phyloP scores from a whole-genome alignment of 1,140 invertebrate species.

The Drosophila arawakana region DNA sequence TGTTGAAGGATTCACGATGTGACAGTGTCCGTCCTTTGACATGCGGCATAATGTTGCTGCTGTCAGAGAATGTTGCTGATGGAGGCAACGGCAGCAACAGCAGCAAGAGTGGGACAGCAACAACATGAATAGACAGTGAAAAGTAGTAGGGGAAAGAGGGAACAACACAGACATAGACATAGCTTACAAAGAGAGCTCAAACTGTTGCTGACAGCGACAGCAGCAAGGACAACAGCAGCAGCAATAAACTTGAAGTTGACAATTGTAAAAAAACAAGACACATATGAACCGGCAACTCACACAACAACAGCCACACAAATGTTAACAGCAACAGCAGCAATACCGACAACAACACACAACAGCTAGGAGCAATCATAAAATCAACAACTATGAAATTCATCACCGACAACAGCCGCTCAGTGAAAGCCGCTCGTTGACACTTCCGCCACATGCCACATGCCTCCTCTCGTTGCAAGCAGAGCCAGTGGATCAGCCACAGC shows the following conservation, averaged over 20 bases:
- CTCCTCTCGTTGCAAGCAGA: conserved; percentile 47
- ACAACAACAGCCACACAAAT: conserved; percentile 4
- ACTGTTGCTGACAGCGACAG: conserved; percentile 63
- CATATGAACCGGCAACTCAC: conserved; percentile 42
- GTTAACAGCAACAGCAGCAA: conserved; percentile 22
- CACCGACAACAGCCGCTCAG: conserved; percentile 64
- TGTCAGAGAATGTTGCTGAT: conserved; percentile 35
- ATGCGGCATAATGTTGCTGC: conserved; percentile 73
- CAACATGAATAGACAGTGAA: conserved; percentile 29
- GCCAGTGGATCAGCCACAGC: conserved; percentile 59
- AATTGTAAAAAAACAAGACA: conserved; percentile 67
- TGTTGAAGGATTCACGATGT: conserved; percentile 78
- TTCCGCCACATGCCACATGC: conserved; percentile 60
- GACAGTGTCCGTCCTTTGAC: conserved; percentile 64
- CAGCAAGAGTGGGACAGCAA: conserved; percentile 43
- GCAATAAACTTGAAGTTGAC: conserved; percentile 77
- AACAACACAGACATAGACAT: conserved; percentile 4
- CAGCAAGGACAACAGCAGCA: conserved; percentile 58
- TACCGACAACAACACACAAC: conserved; percentile 41
- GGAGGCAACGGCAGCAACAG: conserved; percentile 24
- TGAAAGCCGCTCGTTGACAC: conserved; percentile 75
- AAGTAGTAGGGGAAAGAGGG: background rate
- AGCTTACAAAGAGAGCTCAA: conserved; percentile 48
- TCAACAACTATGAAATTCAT: conserved; percentile 84
- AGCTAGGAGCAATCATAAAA: conserved; percentile 79